These are phyloP conservation scores for Poecilia velifera DNA, from an alignment of 2,797 vertebrate species.

Conservation along the genomic window DNA sequence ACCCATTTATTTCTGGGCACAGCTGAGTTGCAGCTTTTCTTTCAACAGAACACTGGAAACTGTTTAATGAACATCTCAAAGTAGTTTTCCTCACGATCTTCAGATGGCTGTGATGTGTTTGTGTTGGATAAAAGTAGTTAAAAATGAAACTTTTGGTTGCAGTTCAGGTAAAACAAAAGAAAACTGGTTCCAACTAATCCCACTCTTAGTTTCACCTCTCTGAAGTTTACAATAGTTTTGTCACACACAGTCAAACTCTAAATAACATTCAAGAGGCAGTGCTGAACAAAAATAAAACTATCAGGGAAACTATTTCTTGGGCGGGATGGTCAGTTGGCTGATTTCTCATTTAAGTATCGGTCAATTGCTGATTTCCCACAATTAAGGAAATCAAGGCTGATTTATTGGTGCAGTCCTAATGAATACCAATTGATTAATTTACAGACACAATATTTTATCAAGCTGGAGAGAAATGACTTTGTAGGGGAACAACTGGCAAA, in stretches of 20 bases:
- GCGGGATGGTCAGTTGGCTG: no score
- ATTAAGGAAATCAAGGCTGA: no score
- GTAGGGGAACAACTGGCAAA: neutral
- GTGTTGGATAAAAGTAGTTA: neutral
- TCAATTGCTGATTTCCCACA: no score
- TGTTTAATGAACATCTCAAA: conserved; percentile 6
- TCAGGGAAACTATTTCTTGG: neutral
- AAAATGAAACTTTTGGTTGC: neutral
- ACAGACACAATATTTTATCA: neutral
- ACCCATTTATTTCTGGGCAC: conserved; percentile 64
- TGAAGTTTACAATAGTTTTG: neutral
- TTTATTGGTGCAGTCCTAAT: neutral
- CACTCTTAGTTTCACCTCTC: no score
- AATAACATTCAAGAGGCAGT: neutral
- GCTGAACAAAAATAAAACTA: neutral
- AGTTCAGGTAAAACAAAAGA: neutral
- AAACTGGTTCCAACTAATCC: neutral
- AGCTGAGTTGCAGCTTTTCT: conserved; percentile 40
- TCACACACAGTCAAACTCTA: neutral
- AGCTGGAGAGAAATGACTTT: neutral
- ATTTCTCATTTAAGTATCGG: no score
- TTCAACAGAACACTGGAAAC: conserved; percentile 28
- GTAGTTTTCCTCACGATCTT: conserved; percentile 8
- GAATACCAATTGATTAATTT: neutral
- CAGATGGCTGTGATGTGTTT: neutral